A percentile compares a stretch with the other conserved stretches of the same genome.
Evolutionary conservation across 1,140 invertebrate species (phyloP).

Genomic region (Procambarus clarkii): DNA sequence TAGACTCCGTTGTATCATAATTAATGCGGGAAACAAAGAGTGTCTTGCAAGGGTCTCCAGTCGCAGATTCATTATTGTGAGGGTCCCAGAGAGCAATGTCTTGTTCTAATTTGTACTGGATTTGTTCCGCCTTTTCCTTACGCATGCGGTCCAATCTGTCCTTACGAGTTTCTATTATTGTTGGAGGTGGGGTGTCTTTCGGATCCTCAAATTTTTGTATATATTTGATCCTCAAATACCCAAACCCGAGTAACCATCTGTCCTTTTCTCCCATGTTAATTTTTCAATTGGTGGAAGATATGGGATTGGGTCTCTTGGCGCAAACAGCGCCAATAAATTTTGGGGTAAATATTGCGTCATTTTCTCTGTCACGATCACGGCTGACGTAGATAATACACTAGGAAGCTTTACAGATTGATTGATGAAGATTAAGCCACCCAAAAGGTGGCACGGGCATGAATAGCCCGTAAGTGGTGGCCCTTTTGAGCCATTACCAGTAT

Average conservation of each 20-base stretch:
- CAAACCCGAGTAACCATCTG: slow-evolving; percentile 70
- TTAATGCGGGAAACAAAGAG: slow-evolving; percentile 97
- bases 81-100: slow-evolving; percentile 98
- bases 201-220: slow-evolving; percentile 83
- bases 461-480: too few species aligned
- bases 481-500: too few species aligned
- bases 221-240: too few species aligned
- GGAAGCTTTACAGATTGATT: too few species aligned
- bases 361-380: too few species aligned
- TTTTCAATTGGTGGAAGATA: slow-evolving; percentile 95
- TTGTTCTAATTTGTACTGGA: slow-evolving; percentile 98
- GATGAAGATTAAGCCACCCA: too few species aligned
- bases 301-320: slow-evolving; percentile 95
- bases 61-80: slow-evolving; percentile 85
- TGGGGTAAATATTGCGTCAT: slow-evolving; percentile 99
- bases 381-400: too few species aligned
- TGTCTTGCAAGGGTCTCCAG: slow-evolving; percentile 96
- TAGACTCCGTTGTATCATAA: slow-evolving; percentile 99
- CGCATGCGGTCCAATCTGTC: slow-evolving; percentile 92
- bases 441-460: too few species aligned
- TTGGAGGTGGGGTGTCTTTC: slow-evolving; percentile 95
- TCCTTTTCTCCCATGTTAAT: slow-evolving; percentile 95
- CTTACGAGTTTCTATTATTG: slow-evolving; percentile 94
- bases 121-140: slow-evolving; percentile 95
- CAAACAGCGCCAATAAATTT: slow-evolving; percentile 97